Conservation (phyloP, 2,888 invertebrate genomes). For the Lepidochrysops patricia region DNA sequence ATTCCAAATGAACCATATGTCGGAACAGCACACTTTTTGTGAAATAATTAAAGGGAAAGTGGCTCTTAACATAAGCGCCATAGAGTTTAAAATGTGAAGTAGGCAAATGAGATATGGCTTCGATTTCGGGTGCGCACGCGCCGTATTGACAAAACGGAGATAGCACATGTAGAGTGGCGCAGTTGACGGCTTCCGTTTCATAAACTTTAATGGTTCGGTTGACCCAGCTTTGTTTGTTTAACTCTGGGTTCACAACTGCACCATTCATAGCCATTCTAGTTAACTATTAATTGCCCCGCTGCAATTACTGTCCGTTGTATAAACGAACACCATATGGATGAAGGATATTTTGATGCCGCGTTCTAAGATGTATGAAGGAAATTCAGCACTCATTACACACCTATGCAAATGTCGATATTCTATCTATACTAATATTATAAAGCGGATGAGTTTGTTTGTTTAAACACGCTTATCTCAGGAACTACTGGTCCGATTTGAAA, state of each 20-base stretch:
- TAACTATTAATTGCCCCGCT: slow-evolving; percentile 54
- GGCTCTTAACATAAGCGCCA: slow-evolving; percentile 25
- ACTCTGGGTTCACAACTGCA: slow-evolving; percentile 55
- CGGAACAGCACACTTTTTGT: not conserved
- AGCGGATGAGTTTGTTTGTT: too few relatives aligned
- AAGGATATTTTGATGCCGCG: slow-evolving; percentile 9
- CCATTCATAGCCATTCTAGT: slow-evolving; percentile 55
- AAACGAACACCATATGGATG: slow-evolving; percentile 18
- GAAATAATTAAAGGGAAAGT: slow-evolving; percentile 9
- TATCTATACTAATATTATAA: too few relatives aligned
- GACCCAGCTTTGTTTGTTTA: slow-evolving; percentile 71
- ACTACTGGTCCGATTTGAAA: too few relatives aligned
- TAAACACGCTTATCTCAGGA: too few relatives aligned
- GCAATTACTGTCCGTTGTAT: slow-evolving; percentile 32
- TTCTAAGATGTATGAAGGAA: too few relatives aligned
- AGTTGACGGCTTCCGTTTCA: slow-evolving; percentile 69
- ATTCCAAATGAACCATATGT: slow-evolving; percentile 15
- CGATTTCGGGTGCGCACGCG: slow-evolving; percentile 43
- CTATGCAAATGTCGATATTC: too few relatives aligned
- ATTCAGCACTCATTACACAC: too few relatives aligned
- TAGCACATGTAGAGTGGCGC: slow-evolving; percentile 44
- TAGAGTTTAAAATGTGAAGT: slow-evolving; percentile 29
- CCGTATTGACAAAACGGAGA: slow-evolving; percentile 62
- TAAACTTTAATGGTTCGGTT: slow-evolving; percentile 70
- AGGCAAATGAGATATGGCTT: slow-evolving; percentile 16